phyloP scores from a whole-genome alignment of 2,797 vertebrate genomes.

The Aldrovandia affinis region DNA sequence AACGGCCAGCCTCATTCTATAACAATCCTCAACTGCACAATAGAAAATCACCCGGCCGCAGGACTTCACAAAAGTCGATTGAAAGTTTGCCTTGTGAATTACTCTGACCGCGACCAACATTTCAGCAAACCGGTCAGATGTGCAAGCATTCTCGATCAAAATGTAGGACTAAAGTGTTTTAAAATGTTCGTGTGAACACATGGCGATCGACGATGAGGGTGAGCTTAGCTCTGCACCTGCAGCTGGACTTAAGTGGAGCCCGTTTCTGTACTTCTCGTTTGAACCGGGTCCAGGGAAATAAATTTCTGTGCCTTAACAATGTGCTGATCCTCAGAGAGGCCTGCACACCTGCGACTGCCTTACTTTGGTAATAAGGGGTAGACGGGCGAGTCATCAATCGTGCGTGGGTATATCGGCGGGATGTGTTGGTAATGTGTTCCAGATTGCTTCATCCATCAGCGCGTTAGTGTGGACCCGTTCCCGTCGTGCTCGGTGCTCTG shows the following conservation, averaged over 20 bases:
- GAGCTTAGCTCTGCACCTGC: neutral
- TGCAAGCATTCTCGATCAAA: neutral
- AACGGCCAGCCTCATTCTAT: neutral
- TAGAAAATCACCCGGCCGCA: neutral
- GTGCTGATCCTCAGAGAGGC: neutral
- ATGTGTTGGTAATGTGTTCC: conserved; percentile 17
- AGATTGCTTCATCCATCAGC: conserved; percentile 15
- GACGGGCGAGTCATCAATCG: conserved; percentile 2
- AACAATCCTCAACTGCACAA: neutral
- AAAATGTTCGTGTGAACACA: neutral
- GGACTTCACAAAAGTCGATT: neutral
- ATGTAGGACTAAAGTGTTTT: neutral
- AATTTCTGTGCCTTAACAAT: neutral
- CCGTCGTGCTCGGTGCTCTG: neutral
- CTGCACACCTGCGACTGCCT: neutral
- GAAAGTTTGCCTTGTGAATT: neutral
- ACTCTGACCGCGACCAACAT: neutral
- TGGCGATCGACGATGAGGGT: neutral
- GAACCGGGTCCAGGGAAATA: conserved; percentile 7
- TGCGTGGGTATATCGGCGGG: neutral
- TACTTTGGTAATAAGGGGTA: neutral
- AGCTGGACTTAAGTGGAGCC: neutral
- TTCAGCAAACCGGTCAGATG: neutral
- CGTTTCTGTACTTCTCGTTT: neutral
- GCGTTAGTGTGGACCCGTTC: neutral